These are phyloP conservation scores for Parasteatoda tepidariorum DNA, from an alignment of 1,140 invertebrate genomes.

Conservation along the genomic window DNA sequence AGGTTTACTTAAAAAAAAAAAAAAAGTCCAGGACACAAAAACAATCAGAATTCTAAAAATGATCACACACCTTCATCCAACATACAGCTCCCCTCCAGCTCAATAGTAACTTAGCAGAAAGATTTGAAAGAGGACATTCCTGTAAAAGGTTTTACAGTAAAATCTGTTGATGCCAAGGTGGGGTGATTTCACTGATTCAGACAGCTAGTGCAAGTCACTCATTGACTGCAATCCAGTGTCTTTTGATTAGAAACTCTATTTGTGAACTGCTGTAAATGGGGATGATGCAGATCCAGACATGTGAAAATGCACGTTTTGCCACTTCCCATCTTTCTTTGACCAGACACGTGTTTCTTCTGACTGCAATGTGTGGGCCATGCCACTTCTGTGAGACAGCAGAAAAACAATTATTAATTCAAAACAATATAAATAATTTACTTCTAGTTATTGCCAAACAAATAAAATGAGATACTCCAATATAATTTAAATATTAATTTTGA, in stretches of 20 bases:
- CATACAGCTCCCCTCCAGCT: conserved; percentile 21
- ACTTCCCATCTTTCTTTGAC: conserved; percentile 96
- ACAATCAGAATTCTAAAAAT: neutral
- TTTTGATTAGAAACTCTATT: conserved; percentile 36
- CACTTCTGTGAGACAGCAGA: conserved; percentile 70
- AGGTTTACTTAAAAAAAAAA: too few relatives aligned
- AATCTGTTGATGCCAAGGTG: conserved; percentile 59
- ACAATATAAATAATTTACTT: neutral
- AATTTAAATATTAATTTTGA: neutral
- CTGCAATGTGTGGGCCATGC: conserved; percentile 89
- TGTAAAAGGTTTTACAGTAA: conserved; percentile 52
- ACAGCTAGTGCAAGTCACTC: conserved; percentile 53
- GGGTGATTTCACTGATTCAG: conserved; percentile 61
- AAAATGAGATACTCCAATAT: neutral
- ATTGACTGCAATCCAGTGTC: conserved; percentile 44
- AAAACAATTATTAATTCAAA: too few relatives aligned
- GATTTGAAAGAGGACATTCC: conserved; percentile 43
- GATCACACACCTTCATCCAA: conserved; percentile 1
- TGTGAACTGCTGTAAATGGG: conserved; percentile 53
- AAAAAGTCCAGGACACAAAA: too few relatives aligned
- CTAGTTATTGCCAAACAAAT: neutral
- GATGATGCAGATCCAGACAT: conserved; percentile 71
- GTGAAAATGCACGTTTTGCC: conserved; percentile 97
- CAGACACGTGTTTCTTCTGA: conserved; percentile 96
- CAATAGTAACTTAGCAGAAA: conserved; percentile 47